phyloP scores from a whole-genome alignment of 2,113 vertebrate species.

The Centropristis striata region DNA sequence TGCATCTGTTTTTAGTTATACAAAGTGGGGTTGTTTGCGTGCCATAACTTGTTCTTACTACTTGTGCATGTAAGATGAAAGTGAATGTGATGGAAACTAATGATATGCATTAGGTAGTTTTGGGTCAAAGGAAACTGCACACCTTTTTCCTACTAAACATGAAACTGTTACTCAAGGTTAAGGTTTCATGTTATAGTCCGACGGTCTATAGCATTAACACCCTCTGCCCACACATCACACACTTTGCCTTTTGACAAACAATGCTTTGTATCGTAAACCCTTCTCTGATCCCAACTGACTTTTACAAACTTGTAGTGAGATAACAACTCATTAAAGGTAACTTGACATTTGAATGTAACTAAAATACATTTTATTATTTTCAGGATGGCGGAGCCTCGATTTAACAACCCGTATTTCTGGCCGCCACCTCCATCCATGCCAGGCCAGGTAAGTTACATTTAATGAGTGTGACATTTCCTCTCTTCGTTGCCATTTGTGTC shows the following conservation, averaged over 20 bases:
- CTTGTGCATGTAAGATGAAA: neutral
- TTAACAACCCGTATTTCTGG: slow-evolving; percentile 99
- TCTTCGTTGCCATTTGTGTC: slow-evolving; percentile 44
- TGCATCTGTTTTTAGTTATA: neutral
- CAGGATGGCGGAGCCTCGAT: slow-evolving; percentile 98
- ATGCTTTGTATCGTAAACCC: neutral
- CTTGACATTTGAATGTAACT: slow-evolving; percentile 1
- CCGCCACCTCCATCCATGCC: slow-evolving; percentile 97
- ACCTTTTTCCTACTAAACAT: neutral
- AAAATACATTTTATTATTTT: slow-evolving; percentile 28
- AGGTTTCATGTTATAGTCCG: neutral
- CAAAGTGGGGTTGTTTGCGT: neutral
- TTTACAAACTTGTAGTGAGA: neutral
- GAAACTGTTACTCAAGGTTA: neutral
- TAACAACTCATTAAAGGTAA: neutral
- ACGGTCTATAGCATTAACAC: neutral
- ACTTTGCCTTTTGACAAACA: neutral
- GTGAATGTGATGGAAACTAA: neutral
- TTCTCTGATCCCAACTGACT: neutral
- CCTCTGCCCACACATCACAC: neutral
- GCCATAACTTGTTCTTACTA: no score
- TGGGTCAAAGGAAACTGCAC: neutral
- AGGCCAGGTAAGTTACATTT: slow-evolving; percentile 91
- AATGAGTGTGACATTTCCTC: slow-evolving; percentile 23
- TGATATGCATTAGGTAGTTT: neutral